Percentiles rank a stretch among this genome's conserved stretches.
These are phyloP conservation scores for Brienomyrus longianalis DNA, from an alignment of 2,113 vertebrate species.

Conservation along the genomic window DNA sequence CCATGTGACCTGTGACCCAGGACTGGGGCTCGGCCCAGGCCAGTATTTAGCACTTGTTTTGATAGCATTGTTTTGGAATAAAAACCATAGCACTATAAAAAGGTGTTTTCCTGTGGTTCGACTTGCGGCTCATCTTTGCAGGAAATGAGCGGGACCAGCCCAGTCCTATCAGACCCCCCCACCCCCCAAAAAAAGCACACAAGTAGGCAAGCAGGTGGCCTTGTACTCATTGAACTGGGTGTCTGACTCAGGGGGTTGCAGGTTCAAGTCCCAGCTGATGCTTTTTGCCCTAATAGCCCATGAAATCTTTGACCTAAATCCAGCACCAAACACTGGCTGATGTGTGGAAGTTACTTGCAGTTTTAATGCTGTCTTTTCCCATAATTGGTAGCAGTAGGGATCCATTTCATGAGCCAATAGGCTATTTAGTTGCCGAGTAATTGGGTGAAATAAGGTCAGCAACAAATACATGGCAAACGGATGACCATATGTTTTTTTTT, in stretches of 20 bases:
- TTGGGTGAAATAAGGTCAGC: background rate
- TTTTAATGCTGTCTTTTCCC: background rate
- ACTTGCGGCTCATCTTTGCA: slow-evolving; percentile 4
- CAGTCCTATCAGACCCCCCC: background rate
- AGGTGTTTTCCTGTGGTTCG: background rate
- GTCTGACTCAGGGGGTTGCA: background rate
- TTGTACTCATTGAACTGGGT: background rate
- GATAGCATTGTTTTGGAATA: slow-evolving; percentile 15
- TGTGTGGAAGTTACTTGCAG: background rate
- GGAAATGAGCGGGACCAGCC: slow-evolving; percentile 15
- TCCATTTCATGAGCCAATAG: background rate
- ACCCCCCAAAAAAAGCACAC: background rate
- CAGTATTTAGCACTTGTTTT: slow-evolving; percentile 16
- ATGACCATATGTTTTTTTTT: background rate
- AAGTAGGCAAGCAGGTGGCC: background rate
- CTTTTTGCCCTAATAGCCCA: background rate
- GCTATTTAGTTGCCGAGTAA: background rate
- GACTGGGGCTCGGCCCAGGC: background rate
- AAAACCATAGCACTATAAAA: background rate
- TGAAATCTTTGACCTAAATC: background rate
- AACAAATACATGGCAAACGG: background rate
- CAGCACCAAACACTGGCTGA: background rate
- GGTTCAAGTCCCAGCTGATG: background rate
- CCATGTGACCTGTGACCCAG: background rate
- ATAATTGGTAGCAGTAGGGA: background rate